Evolutionary conservation across 2,113 vertebrate species (phyloP).

Genomic region (Halcyon malimbica): DNA sequence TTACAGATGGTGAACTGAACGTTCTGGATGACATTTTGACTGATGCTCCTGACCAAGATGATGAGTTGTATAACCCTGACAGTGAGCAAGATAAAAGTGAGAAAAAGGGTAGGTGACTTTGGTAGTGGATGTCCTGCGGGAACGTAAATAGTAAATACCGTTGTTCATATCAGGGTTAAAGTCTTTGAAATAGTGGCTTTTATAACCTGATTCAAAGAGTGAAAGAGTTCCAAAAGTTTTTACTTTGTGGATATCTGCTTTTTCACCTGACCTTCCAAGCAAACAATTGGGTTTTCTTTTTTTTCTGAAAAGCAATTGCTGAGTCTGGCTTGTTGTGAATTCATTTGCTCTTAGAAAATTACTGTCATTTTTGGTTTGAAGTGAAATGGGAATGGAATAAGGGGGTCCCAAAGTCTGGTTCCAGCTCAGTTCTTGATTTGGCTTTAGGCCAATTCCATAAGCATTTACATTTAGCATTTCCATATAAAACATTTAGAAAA

Average conservation of each 20-base stretch:
- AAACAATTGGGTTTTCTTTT: background rate
- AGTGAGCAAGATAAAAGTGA: conserved; percentile 92
- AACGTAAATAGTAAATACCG: background rate
- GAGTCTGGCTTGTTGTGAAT: background rate
- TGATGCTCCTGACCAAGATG: conserved; percentile 97
- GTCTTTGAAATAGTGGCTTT: background rate
- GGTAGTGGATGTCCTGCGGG: background rate
- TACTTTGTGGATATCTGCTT: background rate
- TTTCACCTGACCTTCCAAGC: background rate
- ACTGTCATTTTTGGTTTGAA: background rate
- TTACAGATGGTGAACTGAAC: conserved; percentile 93
- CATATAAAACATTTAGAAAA: background rate
- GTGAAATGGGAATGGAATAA: background rate
- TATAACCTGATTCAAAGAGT: background rate
- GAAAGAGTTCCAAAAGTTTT: background rate
- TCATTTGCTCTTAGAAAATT: background rate
- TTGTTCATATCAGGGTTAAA: background rate
- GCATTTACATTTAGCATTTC: background rate
- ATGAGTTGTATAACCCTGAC: conserved; percentile 96
- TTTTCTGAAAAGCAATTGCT: background rate
- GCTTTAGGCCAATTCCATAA: background rate
- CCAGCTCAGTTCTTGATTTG: background rate
- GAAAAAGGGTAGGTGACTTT: conserved; percentile 88
- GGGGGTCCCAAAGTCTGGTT: background rate
- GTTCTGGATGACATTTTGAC: conserved; percentile 97